A percentile compares a stretch with the other conserved stretches of the same genome.
These are phyloP conservation scores for Parapsyche elsis DNA, from an alignment of 1,140 invertebrate species.

Conservation along the genomic window DNA sequence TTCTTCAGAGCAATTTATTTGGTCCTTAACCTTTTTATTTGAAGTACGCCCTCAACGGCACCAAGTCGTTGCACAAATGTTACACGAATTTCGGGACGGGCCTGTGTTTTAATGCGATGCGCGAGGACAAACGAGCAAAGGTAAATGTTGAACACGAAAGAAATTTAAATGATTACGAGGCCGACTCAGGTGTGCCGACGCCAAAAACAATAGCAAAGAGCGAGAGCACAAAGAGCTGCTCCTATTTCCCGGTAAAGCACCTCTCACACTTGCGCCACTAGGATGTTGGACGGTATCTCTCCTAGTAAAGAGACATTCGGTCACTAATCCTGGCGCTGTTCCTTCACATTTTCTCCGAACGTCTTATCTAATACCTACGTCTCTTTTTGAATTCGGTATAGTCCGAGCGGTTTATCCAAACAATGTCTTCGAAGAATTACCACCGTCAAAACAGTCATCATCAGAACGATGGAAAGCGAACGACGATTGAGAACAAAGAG, in stretches of 20 bases:
- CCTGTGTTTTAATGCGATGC: constrained; percentile 29
- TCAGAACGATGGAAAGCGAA: not conserved
- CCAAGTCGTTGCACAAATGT: not conserved
- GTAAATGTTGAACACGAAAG: constrained; percentile 41
- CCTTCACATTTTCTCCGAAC: no score
- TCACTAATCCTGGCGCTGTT: no score
- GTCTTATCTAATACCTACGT: no score
- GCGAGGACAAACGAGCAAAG: constrained; percentile 43
- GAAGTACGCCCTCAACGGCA: not conserved
- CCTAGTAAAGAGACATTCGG: no score
- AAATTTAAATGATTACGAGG: constrained; percentile 47
- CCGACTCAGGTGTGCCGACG: constrained; percentile 34
- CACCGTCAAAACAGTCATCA: not conserved
- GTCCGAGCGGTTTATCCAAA: not conserved
- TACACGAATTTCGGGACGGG: constrained; percentile 23
- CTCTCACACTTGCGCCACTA: no score
- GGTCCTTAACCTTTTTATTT: not conserved
- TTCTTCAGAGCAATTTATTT: no score
- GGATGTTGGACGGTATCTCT: no score
- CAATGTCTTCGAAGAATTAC: constrained; percentile 8
- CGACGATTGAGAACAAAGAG: constrained; percentile 18
- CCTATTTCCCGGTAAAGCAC: constrained; percentile 18
- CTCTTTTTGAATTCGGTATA: no score
- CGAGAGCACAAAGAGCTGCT: constrained; percentile 33
- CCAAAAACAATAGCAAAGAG: constrained; percentile 24